These are phyloP conservation scores for Callocephalon fimbriatum DNA, from an alignment of 2,113 vertebrate genomes.

Conservation along the genomic window DNA sequence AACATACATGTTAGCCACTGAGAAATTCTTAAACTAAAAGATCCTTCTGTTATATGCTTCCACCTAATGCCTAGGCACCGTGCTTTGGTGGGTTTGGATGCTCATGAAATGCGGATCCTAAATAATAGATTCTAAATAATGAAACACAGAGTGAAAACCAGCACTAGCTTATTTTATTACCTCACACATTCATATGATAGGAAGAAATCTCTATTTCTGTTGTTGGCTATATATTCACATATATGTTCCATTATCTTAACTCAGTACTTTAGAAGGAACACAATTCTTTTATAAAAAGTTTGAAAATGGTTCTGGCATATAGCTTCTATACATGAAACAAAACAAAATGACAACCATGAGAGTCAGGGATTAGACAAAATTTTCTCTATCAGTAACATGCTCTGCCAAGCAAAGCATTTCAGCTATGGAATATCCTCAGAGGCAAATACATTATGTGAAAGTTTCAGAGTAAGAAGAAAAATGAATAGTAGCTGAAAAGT, in stretches of 20 bases:
- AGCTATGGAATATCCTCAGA: constrained; percentile 31
- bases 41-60: no score
- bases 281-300: neutral
- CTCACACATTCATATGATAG: neutral
- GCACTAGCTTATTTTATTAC: neutral
- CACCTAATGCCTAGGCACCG: accelerated
- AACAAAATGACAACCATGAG: constrained; percentile 35
- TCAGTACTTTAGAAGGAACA: neutral
- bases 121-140: neutral
- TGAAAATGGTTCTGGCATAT: neutral
- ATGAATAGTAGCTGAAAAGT: neutral
- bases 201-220: neutral
- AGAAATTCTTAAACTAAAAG: neutral
- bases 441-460: neutral
- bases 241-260: neutral
- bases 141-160: neutral
- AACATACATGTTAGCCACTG: neutral
- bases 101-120: neutral
- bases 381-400: constrained; percentile 8
- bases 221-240: neutral
- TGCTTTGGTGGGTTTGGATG: neutral
- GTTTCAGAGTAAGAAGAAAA: neutral
- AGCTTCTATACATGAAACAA: constrained; percentile 20
- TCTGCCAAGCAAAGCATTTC: constrained; percentile 45
- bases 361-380: constrained; percentile 10